Conservation (phyloP, 2,888 invertebrate genomes). For the Elmis aenea region DNA sequence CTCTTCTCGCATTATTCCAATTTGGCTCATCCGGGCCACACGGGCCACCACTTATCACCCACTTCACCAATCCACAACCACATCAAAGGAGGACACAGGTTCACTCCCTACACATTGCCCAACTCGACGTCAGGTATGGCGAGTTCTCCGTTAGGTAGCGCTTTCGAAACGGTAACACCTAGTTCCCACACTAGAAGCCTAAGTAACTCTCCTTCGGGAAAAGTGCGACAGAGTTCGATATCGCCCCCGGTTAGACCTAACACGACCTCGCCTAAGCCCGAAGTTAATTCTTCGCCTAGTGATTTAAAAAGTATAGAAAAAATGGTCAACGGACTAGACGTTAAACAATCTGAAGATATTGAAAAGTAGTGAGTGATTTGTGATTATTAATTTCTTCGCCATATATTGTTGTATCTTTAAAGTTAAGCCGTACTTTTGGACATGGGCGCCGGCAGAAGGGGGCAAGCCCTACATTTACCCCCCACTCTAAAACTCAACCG, state of each 20-base stretch:
- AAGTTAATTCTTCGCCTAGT: constrained; percentile 60
- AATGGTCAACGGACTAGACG: constrained; percentile 94
- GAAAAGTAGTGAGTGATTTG: constrained; percentile 38
- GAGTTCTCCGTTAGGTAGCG: constrained; percentile 66
- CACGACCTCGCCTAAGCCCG: constrained; percentile 51
- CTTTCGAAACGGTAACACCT: constrained; percentile 86
- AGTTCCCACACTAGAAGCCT: constrained; percentile 62
- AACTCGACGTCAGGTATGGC: constrained; percentile 49
- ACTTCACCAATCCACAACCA: constrained; percentile 63
- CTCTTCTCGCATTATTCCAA: constrained; percentile 66
- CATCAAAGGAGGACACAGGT: constrained; percentile 71
- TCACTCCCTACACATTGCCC: constrained; percentile 84
- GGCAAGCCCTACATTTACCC: neutral
- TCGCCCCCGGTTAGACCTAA: constrained; percentile 56
- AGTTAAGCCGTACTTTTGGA: constrained; percentile 1
- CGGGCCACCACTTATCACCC: constrained; percentile 48
- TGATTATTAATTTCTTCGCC: constrained; percentile 9
- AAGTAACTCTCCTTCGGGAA: constrained; percentile 56
- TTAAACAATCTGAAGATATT: constrained; percentile 57
- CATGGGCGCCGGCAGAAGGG: neutral
- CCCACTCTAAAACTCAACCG: neutral
- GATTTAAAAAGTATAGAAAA: constrained; percentile 95
- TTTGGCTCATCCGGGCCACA: constrained; percentile 60
- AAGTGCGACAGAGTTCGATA: constrained; percentile 45
- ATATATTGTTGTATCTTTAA: constrained; percentile 7